A percentile compares a stretch with the other conserved stretches of the same genome.
phyloP scores from a whole-genome alignment of 2,797 vertebrate genomes.

The Knipowitschia caucasica region DNA sequence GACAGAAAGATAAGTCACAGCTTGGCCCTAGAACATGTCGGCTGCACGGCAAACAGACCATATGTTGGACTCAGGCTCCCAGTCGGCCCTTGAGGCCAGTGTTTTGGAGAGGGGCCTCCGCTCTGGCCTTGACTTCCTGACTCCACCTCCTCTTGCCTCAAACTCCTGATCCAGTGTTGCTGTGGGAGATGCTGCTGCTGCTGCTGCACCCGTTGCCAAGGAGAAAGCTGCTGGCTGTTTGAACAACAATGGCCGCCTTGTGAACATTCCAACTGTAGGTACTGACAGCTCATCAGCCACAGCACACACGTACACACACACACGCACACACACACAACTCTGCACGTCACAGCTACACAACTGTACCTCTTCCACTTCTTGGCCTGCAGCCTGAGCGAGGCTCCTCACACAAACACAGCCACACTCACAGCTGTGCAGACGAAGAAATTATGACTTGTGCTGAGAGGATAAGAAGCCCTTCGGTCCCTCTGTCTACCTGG shows the following conservation, averaged over 20 bases:
- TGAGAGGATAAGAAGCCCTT: constrained; percentile 64
- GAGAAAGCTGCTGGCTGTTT: constrained; percentile 83
- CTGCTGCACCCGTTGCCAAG: constrained; percentile 83
- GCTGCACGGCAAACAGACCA: constrained; percentile 59
- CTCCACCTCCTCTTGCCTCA: constrained; percentile 70
- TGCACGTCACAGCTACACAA: constrained; percentile 32
- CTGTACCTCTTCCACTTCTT: constrained; percentile 50
- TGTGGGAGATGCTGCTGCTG: constrained; percentile 83
- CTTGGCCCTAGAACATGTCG: constrained; percentile 29
- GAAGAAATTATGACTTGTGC: constrained; percentile 66
- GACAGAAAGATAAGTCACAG: constrained; percentile 6
- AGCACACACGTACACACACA: constrained; percentile 45
- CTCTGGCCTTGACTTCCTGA: constrained; percentile 81
- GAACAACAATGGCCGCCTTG: constrained; percentile 85
- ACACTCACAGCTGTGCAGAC: constrained; percentile 53
- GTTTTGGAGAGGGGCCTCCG: constrained; percentile 75
- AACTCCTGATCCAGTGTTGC: constrained; percentile 82
- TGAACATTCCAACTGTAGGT: constrained; percentile 81
- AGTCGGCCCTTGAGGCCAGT: constrained; percentile 77
- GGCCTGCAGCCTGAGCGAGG: constrained; percentile 57
- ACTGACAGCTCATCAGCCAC: constrained; percentile 73
- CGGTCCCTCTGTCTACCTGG: constrained; percentile 62
- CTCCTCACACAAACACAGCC: constrained; percentile 43
- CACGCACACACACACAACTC: constrained; percentile 30
- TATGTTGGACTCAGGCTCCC: constrained; percentile 56